Evolutionary conservation across 2,113 vertebrate species (phyloP).

Genomic region (Deroptyus accipitrinus): DNA sequence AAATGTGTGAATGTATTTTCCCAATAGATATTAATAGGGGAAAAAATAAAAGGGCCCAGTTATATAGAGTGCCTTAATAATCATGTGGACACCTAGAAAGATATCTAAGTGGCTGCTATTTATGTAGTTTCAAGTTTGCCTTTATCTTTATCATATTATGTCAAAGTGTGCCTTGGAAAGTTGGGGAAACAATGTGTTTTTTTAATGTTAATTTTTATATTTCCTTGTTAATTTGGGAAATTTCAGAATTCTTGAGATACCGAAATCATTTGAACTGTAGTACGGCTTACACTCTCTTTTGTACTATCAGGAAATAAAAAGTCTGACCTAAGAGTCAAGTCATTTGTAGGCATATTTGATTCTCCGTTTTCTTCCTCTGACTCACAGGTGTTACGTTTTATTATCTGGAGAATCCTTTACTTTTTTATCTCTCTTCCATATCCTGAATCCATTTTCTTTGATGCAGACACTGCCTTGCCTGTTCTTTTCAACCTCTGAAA

Average conservation of each 20-base stretch:
- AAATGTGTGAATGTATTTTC: background rate
- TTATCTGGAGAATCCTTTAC: background rate
- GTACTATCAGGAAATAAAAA: background rate
- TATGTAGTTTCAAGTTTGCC: background rate
- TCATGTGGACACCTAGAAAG: background rate
- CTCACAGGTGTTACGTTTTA: background rate
- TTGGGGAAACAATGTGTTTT: background rate
- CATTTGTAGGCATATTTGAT: background rate
- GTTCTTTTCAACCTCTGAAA: conserved; percentile 49
- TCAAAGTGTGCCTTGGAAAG: background rate
- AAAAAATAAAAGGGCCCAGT: background rate
- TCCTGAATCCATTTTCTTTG: conserved; percentile 60
- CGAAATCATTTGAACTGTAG: background rate
- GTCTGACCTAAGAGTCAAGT: background rate
- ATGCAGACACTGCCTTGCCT: conserved; percentile 32
- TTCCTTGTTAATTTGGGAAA: background rate
- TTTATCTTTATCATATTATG: background rate
- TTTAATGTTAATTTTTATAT: background rate
- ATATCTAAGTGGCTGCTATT: background rate
- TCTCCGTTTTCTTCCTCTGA: background rate
- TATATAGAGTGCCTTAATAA: background rate
- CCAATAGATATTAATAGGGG: background rate
- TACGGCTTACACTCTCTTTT: background rate
- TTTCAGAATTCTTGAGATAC: background rate
- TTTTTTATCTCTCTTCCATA: conserved; percentile 1